Evolutionary conservation across 2,888 invertebrate species (phyloP), one percentile per base, ranked within the genome.

Genomic region (Rhagonycha lutea): DNA sequence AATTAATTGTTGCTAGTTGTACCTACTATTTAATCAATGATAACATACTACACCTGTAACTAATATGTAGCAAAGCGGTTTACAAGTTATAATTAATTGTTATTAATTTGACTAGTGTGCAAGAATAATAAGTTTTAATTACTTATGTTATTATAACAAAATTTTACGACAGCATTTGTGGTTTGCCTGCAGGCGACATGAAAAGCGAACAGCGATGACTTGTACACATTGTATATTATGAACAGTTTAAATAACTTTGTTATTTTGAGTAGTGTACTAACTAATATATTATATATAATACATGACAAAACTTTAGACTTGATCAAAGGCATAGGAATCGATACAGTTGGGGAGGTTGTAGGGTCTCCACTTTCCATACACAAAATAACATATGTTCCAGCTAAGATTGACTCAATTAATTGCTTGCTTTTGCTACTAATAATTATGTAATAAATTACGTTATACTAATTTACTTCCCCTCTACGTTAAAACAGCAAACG

Each of bases 391-490:
- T 72, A 76, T 73, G 76, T 79, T 78, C 74, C 72, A 69, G 74
- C 68, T 74, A 77, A 79, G 80, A 79, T 79, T 78, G 77, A 74
- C 76, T 79, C 78, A 78, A 79, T 79, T 79, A 79, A 80, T 79
- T 77, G 77, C 79, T 68, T 69, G 78, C 78, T 78, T 80, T 79
- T 79, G 77, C 78, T 79, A 69, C 73, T 74, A 80, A 80, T 80
- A 80, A 80, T 80, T 79, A 80, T 77, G 77, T 78, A 79, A 80
- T 80, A 80, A 80, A 79, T 79, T 80, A 78, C 78, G 75, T 79
- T 78, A 77, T 69, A 73, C 78, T 78, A 79, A 80, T 79, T 79
- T 79, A 78, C 76, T 24, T 62, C 70, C 67, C 76, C 74, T 68
- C 24, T 70, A 74, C 72, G 76, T 78, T 74, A 74, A 75, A 73